Percentiles rank a stretch among this genome's conserved stretches.
Evolutionary conservation across 2,888 invertebrate genomes (phyloP).

Genomic region (Molorchus minor): DNA sequence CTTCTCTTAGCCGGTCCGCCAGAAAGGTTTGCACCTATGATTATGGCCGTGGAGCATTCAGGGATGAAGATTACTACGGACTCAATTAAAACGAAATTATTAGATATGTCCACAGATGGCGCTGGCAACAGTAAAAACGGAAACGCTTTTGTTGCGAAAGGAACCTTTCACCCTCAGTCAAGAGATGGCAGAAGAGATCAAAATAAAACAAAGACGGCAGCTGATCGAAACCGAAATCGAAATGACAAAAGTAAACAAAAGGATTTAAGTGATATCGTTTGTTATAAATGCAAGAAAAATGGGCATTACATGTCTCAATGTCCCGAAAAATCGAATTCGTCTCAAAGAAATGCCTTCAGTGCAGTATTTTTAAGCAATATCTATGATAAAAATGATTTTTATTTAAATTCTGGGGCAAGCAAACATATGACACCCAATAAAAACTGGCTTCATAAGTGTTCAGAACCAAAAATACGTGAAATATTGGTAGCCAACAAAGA

Average conservation of each 20-base stretch:
- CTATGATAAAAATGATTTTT: conserved; percentile 41
- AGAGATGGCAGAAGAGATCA: too few species aligned
- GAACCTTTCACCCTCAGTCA: too few species aligned
- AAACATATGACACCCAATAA: conserved; percentile 35
- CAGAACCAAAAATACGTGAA: not conserved
- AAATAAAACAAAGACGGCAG: too few species aligned
- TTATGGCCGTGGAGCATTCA: too few species aligned
- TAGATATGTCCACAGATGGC: too few species aligned
- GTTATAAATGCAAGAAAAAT: conserved; percentile 4
- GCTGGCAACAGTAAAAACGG: not conserved
- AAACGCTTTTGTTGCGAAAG: too few species aligned
- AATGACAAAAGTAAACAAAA: not conserved
- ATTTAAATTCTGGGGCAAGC: conserved; percentile 47
- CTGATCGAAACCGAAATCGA: too few species aligned
- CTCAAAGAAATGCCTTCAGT: conserved; percentile 20
- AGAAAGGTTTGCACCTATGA: too few species aligned
- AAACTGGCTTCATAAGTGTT: conserved; percentile 14
- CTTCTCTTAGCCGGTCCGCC: too few species aligned
- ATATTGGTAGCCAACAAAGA: conserved; percentile 5
- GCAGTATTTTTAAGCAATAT: conserved; percentile 24
- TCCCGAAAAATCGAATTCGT: conserved; percentile 2
- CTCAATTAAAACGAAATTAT: too few species aligned
- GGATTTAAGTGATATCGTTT: not conserved
- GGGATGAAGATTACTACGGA: too few species aligned
- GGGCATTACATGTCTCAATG: conserved; percentile 32